phyloP scores from a whole-genome alignment of 2,888 invertebrate species.

The Argynnis bischoffii region DNA sequence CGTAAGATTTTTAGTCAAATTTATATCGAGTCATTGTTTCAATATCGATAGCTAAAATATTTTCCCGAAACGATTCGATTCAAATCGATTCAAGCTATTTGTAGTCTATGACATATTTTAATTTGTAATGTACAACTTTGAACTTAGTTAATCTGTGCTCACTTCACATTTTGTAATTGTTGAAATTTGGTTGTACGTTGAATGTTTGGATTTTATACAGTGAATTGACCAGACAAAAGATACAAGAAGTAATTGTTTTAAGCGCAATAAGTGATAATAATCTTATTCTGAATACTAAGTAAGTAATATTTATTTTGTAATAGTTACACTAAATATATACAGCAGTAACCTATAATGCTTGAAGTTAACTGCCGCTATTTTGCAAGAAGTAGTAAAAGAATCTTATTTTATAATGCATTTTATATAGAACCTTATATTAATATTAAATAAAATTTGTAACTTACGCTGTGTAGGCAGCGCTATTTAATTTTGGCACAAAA shows the following conservation, averaged over 20 bases:
- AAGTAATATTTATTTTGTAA: neutral
- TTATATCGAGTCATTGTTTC: no score
- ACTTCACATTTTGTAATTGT: conserved; percentile 20
- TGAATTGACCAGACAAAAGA: neutral
- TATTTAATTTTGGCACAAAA: conserved; percentile 8
- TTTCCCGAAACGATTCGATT: no score
- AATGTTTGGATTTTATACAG: conserved; percentile 5
- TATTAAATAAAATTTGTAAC: neutral
- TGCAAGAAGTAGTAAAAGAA: neutral
- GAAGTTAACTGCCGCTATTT: conserved; percentile 9
- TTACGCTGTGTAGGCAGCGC: neutral
- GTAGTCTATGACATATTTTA: no score
- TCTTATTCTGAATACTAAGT: neutral
- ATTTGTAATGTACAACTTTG: no score
- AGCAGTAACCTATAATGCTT: conserved; percentile 14
- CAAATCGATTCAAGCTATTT: no score
- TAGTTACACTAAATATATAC: neutral
- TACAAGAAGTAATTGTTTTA: neutral
- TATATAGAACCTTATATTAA: neutral
- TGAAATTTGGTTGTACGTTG: conserved; percentile 15
- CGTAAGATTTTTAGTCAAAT: no score
- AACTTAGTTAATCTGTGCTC: no score
- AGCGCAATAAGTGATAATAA: conserved; percentile 4
- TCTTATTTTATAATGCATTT: neutral
- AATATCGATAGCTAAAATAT: no score